phyloP scores from a whole-genome alignment of 2,797 vertebrate genomes.

The Rhadinocentrus ornatus region DNA sequence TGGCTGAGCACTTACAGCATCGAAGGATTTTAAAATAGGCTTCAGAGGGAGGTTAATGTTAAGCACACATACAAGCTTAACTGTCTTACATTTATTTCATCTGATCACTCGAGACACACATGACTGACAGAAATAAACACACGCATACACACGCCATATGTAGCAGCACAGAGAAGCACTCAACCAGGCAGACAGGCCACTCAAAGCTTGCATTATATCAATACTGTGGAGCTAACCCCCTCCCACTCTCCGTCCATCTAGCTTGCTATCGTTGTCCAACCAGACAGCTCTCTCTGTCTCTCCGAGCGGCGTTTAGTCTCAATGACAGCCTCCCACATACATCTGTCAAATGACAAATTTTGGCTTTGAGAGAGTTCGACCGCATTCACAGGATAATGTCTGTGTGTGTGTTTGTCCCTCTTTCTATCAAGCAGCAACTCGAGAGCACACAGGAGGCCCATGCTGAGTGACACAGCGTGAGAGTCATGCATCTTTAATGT shows the following conservation, averaged over 20 bases:
- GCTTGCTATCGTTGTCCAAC: constrained; percentile 56
- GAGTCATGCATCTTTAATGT: constrained; percentile 84
- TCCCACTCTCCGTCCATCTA: constrained; percentile 61
- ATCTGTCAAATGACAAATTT: constrained; percentile 83
- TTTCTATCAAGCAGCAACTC: constrained; percentile 47
- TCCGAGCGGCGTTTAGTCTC: constrained; percentile 78
- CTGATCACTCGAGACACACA: constrained; percentile 37
- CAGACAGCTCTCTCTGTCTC: constrained; percentile 69
- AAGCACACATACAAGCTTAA: constrained; percentile 65
- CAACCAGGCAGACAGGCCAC: constrained; percentile 72
- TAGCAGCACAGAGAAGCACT: constrained; percentile 64
- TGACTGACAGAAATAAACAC: constrained; percentile 22
- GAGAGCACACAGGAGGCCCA: constrained; percentile 47
- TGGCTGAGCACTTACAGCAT: constrained; percentile 12
- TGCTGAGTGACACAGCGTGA: constrained; percentile 79
- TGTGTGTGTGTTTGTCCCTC: constrained; percentile 31
- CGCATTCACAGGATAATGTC: constrained; percentile 63
- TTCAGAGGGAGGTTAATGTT: constrained; percentile 63
- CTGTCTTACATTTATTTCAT: constrained; percentile 25
- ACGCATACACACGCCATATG: constrained; percentile 66
- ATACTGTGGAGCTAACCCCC: constrained; percentile 72
- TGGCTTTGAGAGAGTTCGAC: constrained; percentile 64
- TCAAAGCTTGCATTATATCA: constrained; percentile 75
- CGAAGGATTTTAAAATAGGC: constrained; percentile 64
- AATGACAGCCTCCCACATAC: constrained; percentile 84